Evolutionary conservation across 2,888 invertebrate species (phyloP).

Genomic region (Agriopis marginaria): DNA sequence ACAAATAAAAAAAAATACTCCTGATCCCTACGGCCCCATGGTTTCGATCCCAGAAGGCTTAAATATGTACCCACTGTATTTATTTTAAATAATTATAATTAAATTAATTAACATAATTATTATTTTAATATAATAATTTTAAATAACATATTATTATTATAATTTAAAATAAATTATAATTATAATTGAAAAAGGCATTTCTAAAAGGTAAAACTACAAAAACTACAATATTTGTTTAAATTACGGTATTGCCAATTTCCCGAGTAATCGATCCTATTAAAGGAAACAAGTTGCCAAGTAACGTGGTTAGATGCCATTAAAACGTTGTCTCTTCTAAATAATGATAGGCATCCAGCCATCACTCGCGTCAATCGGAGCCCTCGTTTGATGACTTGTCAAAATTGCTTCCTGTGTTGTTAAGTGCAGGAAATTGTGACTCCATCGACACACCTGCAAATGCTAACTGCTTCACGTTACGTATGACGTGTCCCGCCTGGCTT

Average conservation of each 20-base stretch:
- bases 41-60: too few species aligned
- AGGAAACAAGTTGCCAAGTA: slow-evolving; percentile 40
- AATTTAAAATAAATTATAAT: too few species aligned
- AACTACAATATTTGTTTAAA: background rate
- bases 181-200: too few species aligned
- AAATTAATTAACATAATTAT: too few species aligned
- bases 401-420: slow-evolving; percentile 85
- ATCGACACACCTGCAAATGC: slow-evolving; percentile 78
- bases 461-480: slow-evolving; percentile 60
- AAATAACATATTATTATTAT: too few species aligned
- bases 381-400: slow-evolving; percentile 85
- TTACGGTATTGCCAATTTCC: slow-evolving; percentile 18
- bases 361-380: slow-evolving; percentile 73
- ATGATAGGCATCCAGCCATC: slow-evolving; percentile 69
- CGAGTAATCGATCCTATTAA: background rate
- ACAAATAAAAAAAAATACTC: too few species aligned
- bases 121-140: too few species aligned
- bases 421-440: slow-evolving; percentile 86
- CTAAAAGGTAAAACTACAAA: background rate
- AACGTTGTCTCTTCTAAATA: slow-evolving; percentile 63
- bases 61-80: too few species aligned
- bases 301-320: slow-evolving; percentile 47
- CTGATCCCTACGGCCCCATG: too few species aligned
- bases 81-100: too few species aligned
- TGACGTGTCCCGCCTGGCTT: slow-evolving; percentile 21